Evolutionary conservation across 2,888 invertebrate species (phyloP).

Genomic region (Dasypogon diadema): DNA sequence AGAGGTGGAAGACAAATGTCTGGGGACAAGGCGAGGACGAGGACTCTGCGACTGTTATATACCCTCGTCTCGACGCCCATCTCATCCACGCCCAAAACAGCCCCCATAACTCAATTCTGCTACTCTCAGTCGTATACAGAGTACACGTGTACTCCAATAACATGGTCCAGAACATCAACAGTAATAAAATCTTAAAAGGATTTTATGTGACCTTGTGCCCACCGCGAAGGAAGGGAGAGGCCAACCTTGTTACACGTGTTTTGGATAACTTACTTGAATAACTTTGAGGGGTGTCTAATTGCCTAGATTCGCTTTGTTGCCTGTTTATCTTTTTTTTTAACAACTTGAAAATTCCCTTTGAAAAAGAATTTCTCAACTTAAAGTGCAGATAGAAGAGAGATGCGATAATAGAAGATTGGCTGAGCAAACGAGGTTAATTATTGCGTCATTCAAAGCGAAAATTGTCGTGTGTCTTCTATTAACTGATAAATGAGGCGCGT

Average conservation of each 20-base stretch:
- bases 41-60: too few relatives aligned
- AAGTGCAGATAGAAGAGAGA: neutral
- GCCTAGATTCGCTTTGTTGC: neutral
- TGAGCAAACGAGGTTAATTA: slow-evolving; percentile 24
- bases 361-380: neutral
- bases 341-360: neutral
- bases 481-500: neutral
- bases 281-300: neutral
- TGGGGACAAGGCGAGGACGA: too few relatives aligned
- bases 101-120: neutral
- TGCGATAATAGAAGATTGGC: neutral
- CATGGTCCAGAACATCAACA: neutral
- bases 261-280: neutral
- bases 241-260: slow-evolving; percentile 25
- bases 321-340: neutral
- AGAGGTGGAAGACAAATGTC: neutral
- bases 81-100: neutral
- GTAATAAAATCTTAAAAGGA: slow-evolving; percentile 5
- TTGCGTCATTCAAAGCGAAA: slow-evolving; percentile 36
- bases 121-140: neutral
- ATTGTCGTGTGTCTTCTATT: slow-evolving; percentile 5
- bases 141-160: neutral
- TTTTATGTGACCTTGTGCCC: slow-evolving; percentile 5
- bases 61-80: slow-evolving; percentile 8
- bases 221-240: slow-evolving; percentile 15